These are phyloP conservation scores for Channallabes apus DNA, from an alignment of 2,797 vertebrate genomes.

Conservation along the genomic window DNA sequence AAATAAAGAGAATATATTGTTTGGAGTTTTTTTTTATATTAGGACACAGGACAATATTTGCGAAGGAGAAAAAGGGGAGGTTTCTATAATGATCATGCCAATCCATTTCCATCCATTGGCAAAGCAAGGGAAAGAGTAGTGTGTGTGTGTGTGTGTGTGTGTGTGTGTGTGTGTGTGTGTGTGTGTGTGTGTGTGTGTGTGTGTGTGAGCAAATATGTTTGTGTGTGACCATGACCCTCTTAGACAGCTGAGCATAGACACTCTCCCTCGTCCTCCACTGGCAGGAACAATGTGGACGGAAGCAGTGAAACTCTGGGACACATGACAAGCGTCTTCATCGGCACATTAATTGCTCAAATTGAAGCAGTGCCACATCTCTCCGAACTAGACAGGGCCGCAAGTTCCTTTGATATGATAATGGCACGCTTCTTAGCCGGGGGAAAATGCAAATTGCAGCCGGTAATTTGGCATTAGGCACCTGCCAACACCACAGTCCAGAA, in stretches of 20 bases:
- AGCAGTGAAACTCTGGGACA: constrained; percentile 83
- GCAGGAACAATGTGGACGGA: constrained; percentile 85
- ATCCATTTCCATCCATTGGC: constrained; percentile 48
- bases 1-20: too few relatives aligned
- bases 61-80: neutral
- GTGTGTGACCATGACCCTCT: constrained; percentile 30
- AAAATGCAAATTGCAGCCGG: constrained; percentile 93
- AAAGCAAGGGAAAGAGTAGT: constrained; percentile 39
- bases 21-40: neutral
- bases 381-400: constrained; percentile 92
- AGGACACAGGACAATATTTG: constrained; percentile 15
- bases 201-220: neutral
- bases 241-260: constrained; percentile 25
- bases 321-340: constrained; percentile 93
- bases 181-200: constrained; percentile 27
- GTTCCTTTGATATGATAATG: constrained; percentile 99
- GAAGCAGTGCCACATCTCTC: constrained; percentile 98
- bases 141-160: constrained; percentile 9
- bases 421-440: constrained; percentile 97
- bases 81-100: constrained; percentile 54
- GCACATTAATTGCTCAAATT: constrained; percentile 99
- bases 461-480: constrained; percentile 99
- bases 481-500: constrained; percentile 83
- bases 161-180: constrained; percentile 42
- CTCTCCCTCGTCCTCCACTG: constrained; percentile 26